A percentile compares a stretch with the other conserved stretches of the same genome.
Evolutionary conservation across 2,113 vertebrate species (phyloP).

Genomic region (Leptosomus discolor): DNA sequence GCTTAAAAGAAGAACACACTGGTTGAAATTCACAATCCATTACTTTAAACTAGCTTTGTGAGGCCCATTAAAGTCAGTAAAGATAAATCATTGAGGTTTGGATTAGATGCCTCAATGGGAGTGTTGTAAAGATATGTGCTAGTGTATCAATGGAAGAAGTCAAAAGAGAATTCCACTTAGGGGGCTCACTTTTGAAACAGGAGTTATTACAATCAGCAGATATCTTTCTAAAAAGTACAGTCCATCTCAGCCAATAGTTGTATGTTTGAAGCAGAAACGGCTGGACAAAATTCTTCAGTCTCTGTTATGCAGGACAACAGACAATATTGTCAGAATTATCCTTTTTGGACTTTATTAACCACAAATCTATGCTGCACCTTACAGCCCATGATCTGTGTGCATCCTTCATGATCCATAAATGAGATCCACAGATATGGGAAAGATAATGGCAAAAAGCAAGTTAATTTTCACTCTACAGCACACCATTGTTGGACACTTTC

Average conservation of each 20-base stretch:
- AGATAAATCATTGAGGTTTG: conserved; percentile 53
- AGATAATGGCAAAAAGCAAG: background rate
- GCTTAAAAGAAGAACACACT: background rate
- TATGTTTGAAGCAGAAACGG: background rate
- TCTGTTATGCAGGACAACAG: background rate
- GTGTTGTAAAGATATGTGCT: conserved; percentile 39
- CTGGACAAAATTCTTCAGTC: background rate
- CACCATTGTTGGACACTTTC: background rate
- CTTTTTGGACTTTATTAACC: background rate
- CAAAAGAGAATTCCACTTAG: conserved; percentile 1
- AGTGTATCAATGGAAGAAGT: conserved; percentile 3
- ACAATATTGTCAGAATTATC: background rate
- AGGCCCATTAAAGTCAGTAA: conserved; percentile 36
- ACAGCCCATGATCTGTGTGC: background rate
- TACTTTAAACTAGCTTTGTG: conserved; percentile 48
- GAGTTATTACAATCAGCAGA: background rate
- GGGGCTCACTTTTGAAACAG: background rate
- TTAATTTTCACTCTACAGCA: background rate
- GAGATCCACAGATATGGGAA: background rate
- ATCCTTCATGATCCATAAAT: background rate
- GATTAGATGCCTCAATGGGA: conserved; percentile 32
- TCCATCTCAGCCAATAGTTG: background rate
- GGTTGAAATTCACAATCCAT: conserved; percentile 40
- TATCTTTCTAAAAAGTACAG: background rate
- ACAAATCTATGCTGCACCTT: background rate